Evolutionary conservation across 2,797 vertebrate genomes (phyloP), one percentile per base, ranked within the genome.

Genomic region (Sebastes taczanowskii): DNA sequence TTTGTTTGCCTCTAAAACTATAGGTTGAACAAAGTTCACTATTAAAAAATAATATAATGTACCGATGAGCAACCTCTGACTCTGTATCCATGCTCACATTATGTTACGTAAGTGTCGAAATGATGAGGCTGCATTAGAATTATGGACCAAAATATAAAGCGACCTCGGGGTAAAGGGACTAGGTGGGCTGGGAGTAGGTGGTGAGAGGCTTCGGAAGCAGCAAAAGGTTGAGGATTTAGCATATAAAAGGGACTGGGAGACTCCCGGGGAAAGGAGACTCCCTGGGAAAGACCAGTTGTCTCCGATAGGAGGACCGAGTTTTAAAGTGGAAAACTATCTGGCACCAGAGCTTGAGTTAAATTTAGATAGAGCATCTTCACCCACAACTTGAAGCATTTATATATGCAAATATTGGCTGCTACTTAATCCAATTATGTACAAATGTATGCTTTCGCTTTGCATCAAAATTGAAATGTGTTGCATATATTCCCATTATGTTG

Each of bases 201-300:
- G 34, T 25, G 30, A 60, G 7, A 20, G 16, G 38, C 22, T 71
- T 73, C 77, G 22, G 59, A 69, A 71, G 80, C 38, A 29, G 70
- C 46, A 59, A 35, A 73, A 60, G 42, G 34, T 29, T 78, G 55
- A 82, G 14, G 64, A 69, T 81, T 82, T 80, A 74, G 62, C 67
- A 82, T 71, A 64, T 85, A 69, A 87, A 80, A 86, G 52, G 75
- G 63, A 68, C 53, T 66, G 61, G 71, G 59, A 55, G 71, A 66
- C 35, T 38, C 25, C 58, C 6, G 14, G 38, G 38, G 64, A 83
- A 72, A 67, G 61, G 61, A 79, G 78, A 80, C 34, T 78, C 55
- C 58, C 32, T 42, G 23, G 58, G 69, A 85, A 66, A 63, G 35
- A 80, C 34, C 52, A 70, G 22, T 59, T 58, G 9, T 62, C 42